Percentiles rank a stretch among this genome's conserved stretches.
phyloP scores from a whole-genome alignment of 1,140 invertebrate species.

The Mactra quadrangularis region DNA sequence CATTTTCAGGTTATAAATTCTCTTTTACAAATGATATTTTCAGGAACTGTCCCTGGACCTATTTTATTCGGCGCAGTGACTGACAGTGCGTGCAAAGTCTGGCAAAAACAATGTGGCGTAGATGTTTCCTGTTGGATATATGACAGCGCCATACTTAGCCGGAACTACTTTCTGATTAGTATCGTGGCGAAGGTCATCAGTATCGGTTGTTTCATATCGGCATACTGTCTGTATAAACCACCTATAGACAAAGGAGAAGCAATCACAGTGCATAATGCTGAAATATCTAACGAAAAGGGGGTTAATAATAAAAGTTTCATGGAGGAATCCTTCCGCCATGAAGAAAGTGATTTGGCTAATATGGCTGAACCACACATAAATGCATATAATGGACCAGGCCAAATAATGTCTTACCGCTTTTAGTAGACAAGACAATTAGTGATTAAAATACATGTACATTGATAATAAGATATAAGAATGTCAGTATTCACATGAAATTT shows the following conservation, averaged over 20 bases:
- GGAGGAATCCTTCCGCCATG: too few species aligned
- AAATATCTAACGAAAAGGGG: background rate
- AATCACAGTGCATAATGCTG: background rate
- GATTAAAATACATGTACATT: too few species aligned
- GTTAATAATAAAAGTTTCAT: too few species aligned
- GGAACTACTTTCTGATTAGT: constrained; percentile 39
- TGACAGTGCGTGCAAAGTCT: constrained; percentile 78
- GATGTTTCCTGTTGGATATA: constrained; percentile 81
- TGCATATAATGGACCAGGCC: too few species aligned
- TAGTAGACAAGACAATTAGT: too few species aligned
- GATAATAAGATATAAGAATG: too few species aligned
- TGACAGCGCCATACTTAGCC: constrained; percentile 65
- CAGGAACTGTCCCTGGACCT: constrained; percentile 81
- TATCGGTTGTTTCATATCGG: constrained; percentile 41
- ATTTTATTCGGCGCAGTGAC: constrained; percentile 78
- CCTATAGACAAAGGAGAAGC: background rate
- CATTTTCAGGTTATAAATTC: too few species aligned
- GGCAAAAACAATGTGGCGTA: constrained; percentile 76
- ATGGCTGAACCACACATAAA: too few species aligned
- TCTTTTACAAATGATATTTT: too few species aligned
- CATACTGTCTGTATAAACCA: constrained; percentile 59
- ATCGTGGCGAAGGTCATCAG: constrained; percentile 50
- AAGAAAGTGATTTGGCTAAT: too few species aligned
- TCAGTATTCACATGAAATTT: too few species aligned
- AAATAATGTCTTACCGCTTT: too few species aligned